These are phyloP conservation scores for Hormiphora californensis DNA, from an alignment of 37 sponge, comb jelly and placozoan genomes.

Conservation along the genomic window DNA sequence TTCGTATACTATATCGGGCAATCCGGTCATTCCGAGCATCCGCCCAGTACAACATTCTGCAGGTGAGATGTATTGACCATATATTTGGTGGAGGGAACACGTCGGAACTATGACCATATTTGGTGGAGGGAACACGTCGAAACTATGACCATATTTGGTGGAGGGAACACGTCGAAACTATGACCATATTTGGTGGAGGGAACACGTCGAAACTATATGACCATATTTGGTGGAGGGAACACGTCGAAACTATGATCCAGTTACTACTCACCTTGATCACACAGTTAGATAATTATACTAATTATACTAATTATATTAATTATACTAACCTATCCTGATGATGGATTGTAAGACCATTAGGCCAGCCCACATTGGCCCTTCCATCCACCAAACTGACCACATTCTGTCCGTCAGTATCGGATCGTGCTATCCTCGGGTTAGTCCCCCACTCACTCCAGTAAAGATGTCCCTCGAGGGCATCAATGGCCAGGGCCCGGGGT, in stretches of 20 bases:
- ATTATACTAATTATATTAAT: not conserved
- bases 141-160: no score
- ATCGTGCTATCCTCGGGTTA: conserved; percentile 4
- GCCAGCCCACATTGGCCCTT: conserved; percentile 36
- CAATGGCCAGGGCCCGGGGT: conserved; percentile 27
- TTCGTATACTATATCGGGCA: not conserved
- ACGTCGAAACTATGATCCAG: no score
- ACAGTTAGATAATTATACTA: not conserved
- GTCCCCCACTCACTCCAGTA: conserved; percentile 39
- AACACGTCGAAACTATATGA: no score
- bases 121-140: no score
- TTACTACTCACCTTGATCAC: no score
- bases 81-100: no score
- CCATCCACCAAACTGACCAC: not conserved
- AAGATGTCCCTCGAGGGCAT: conserved; percentile 29
- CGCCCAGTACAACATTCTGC: conserved; percentile 43
- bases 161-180: no score
- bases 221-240: no score
- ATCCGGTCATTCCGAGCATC: not conserved
- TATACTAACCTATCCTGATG: conserved; percentile 24
- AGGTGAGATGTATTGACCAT: not conserved
- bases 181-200: no score
- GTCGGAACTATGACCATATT: no score
- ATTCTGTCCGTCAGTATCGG: conserved; percentile 19
- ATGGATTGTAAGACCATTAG: conserved; percentile 30